Base-by-base conservation (phyloP, 2,888 invertebrate species). In the Drosophila rubida region DNA sequence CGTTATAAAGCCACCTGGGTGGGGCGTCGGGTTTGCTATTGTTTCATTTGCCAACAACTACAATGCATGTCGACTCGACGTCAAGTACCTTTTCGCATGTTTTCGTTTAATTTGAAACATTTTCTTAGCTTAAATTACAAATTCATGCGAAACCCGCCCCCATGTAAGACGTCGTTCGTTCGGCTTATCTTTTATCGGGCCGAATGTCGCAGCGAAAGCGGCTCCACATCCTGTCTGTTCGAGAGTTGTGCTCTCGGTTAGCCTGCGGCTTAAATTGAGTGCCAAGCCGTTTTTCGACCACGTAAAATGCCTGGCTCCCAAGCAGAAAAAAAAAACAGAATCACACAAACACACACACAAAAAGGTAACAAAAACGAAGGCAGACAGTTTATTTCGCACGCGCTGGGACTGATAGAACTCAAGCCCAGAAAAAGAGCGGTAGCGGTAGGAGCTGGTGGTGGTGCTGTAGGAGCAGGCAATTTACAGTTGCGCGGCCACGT, bases 81-180 rank as follows among this genome's bases (percentile, higher is more conserved):
- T 39, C 13, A n/a, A 53, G 54, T 53, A 60, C 39, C 59, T 63
- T 60, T 61, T 58, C n/a, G 54, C 68, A 65, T 88, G 84, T 85
- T 85, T 85, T 85, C 88, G 69, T 85, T 85, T 83, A 88, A 85
- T 85, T 85, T 85, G 53, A 88, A 83, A 83, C 87, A 85, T 85
- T 83, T 88, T 88, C 84, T 80, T 83, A 83, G 80, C 67, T 63
- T 32, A 83, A 85, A 85, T 86, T 86, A 78, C 81, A 73, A 75
- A 53, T 61, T 65, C 71, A n/a, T n/a, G n/a, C n/a, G n/a, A n/a
- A n/a, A n/a, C n/a, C n/a, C n/a, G n/a, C n/a, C n/a, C n/a, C n/a
- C n/a, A n/a, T 19, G 19, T 19, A 19, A 19, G 19, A 19, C 19
- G 57, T 65, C 61, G 46, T 44, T 53, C 44, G 49, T 32, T 54